A percentile compares a stretch with the other conserved stretches of the same genome.
Evolutionary conservation across 1,140 invertebrate species (phyloP).

Genomic region (Trachelipus rathkii): DNA sequence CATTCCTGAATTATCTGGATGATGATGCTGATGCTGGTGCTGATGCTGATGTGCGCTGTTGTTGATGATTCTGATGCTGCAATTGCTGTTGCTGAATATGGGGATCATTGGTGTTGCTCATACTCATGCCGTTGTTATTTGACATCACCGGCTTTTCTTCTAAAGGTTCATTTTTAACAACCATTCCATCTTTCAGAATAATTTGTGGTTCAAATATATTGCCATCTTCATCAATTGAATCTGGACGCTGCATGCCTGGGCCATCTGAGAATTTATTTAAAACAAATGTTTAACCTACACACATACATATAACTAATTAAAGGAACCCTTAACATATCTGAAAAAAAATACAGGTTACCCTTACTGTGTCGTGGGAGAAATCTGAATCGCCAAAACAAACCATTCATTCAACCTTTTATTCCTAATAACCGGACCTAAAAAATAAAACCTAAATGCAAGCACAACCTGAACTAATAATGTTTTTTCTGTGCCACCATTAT

Average conservation of each 20-base stretch:
- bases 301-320: no score
- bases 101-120: conserved; percentile 18
- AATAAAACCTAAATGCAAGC: no score
- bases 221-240: conserved; percentile 44
- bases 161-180: conserved; percentile 41
- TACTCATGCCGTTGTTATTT: conserved; percentile 6
- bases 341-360: no score
- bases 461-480: no score
- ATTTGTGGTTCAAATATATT: conserved; percentile 45
- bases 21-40: neutral
- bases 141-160: conserved; percentile 24
- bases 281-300: neutral
- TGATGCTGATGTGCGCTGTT: neutral
- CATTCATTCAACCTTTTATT: no score
- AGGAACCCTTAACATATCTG: no score
- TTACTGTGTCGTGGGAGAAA: no score
- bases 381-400: no score
- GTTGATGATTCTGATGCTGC: conserved; percentile 1
- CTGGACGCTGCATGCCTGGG: conserved; percentile 43
- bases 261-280: conserved; percentile 33
- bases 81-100: neutral
- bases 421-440: no score
- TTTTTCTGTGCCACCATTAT: no score
- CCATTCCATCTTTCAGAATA: conserved; percentile 41
- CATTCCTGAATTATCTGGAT: conserved; percentile 31